A percentile compares a stretch with the other conserved stretches of the same genome.
Evolutionary conservation across 2,888 invertebrate genomes (phyloP).

Genomic region (Patella pellucida): DNA sequence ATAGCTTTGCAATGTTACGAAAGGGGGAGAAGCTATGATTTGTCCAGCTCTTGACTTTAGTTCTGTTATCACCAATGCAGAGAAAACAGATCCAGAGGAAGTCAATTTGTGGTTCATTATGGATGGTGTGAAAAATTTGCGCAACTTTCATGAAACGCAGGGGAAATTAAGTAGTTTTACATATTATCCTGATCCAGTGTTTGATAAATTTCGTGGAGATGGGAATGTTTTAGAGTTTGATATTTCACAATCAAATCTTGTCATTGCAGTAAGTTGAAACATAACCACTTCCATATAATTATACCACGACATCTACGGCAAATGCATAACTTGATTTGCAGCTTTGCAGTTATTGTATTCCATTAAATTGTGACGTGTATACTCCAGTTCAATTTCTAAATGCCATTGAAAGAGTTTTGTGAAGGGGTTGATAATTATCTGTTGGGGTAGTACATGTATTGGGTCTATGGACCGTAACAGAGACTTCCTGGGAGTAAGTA

Average conservation of each 20-base stretch:
- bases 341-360: too few species aligned
- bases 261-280: conserved; percentile 50
- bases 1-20: conserved; percentile 39
- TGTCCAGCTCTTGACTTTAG: conserved; percentile 59
- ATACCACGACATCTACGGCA: too few species aligned
- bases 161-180: conserved; percentile 48
- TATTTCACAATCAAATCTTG: conserved; percentile 46
- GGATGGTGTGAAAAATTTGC: conserved; percentile 64
- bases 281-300: too few species aligned
- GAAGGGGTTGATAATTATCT: too few species aligned
- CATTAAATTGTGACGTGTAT: too few species aligned
- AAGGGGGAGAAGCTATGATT: conserved; percentile 49
- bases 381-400: too few species aligned
- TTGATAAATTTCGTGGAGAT: conserved; percentile 44
- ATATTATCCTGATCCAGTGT: conserved; percentile 66
- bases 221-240: conserved; percentile 44
- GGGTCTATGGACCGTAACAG: too few species aligned
- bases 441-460: too few species aligned
- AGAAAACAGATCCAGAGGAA: conserved; percentile 36
- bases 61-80: conserved; percentile 31
- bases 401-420: too few species aligned
- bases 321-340: too few species aligned
- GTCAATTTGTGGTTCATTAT: conserved; percentile 59
- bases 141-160: conserved; percentile 34
- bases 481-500: too few species aligned